Percentiles rank a stretch among this genome's conserved stretches.
phyloP scores from a whole-genome alignment of 2,888 invertebrate species.

The Stomorhina lunata region DNA sequence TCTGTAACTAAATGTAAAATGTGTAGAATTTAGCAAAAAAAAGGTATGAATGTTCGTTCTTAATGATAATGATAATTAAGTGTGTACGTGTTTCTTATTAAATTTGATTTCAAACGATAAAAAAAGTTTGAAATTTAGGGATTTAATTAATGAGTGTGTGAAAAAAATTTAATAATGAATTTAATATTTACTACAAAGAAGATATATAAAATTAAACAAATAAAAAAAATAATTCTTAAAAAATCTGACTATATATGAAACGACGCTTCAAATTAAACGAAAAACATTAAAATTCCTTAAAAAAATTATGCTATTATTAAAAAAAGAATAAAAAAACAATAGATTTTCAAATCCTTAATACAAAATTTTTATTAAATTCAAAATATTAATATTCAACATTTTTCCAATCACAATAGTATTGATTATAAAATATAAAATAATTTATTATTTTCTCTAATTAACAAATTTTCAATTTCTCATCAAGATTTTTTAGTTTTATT shows the following conservation, averaged over 20 bases:
- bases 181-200: background rate
- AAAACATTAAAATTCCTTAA: slow-evolving; percentile 8
- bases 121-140: no score
- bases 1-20: background rate
- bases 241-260: slow-evolving; percentile 46
- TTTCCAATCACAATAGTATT: background rate
- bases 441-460: no score
- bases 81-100: background rate
- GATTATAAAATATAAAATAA: no score
- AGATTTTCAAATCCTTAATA: background rate
- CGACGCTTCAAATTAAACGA: slow-evolving; percentile 37
- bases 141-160: no score
- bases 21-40: background rate
- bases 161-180: no score
- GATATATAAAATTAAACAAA: background rate
- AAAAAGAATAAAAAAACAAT: background rate
- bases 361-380: no score
- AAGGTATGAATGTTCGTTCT: slow-evolving; percentile 16
- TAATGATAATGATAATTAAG: background rate
- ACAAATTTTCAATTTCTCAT: no score
- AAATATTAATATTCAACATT: background rate
- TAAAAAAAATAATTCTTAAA: background rate
- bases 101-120: background rate
- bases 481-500: no score
- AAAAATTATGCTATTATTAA: background rate